Evolutionary conservation across 2,113 vertebrate species (phyloP).

Genomic region (Malurus cyaneus): DNA sequence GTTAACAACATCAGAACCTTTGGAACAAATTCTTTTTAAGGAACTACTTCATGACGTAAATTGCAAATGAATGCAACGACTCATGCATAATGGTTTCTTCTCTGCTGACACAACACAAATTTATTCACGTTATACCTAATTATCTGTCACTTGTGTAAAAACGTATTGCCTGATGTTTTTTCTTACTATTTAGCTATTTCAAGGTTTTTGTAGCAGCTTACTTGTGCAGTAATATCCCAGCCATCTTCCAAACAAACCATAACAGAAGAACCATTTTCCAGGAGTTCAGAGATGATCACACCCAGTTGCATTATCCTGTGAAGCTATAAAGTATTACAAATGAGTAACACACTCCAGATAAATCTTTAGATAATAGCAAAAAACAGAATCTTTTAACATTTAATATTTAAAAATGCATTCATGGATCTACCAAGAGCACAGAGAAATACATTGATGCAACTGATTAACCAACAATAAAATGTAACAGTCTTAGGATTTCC

Average conservation of each 20-base stretch:
- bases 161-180: not conserved
- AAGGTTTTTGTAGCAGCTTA: constrained; percentile 63
- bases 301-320: constrained; percentile 93
- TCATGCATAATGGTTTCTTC: not conserved
- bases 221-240: constrained; percentile 97
- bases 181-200: not conserved
- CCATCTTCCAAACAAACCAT: constrained; percentile 96
- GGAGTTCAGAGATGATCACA: constrained; percentile 87
- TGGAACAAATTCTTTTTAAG: not conserved
- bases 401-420: not conserved
- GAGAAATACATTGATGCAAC: not conserved
- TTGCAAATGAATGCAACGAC: not conserved
- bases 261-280: constrained; percentile 94
- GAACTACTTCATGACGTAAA: not conserved
- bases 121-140: not conserved
- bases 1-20: not conserved
- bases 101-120: not conserved
- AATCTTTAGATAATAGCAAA: not conserved
- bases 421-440: not conserved
- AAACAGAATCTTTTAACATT: not conserved
- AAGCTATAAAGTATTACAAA: constrained; percentile 76
- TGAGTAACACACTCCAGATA: not conserved
- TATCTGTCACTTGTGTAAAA: not conserved
- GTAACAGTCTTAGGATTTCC: not conserved
- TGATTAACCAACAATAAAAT: not conserved